Base-by-base conservation (phyloP, 2,888 invertebrate genomes). In the Tridacna gigas region DNA sequence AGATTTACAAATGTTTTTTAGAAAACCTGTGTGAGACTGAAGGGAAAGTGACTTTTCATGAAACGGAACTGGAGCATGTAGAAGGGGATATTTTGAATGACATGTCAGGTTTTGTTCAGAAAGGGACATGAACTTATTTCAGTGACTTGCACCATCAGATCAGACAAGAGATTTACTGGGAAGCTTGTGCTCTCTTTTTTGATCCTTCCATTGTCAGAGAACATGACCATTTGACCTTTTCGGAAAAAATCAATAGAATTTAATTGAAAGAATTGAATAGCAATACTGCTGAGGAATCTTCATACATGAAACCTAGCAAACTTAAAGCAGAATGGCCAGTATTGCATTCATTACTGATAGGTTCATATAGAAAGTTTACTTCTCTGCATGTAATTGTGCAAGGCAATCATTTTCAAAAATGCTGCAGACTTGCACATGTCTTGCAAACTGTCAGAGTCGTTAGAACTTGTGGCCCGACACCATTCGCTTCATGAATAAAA, bases 291-390 rank as follows among this genome's bases (percentile, higher is more conserved):
- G 65, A 26, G 26, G 65, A 65, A 5, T 22, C 65, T 25, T 7
- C 12, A 4, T 65, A 65, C 26, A 65, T 65, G 11, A 26, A 65
- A 65, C 65, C 65, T 65, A 45, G 69, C 20, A 47, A 48, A 47
- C 69, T 69, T 45, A 25, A n/a, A 3, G 20, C n/a, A 20, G 69
- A 69, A 47, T 69, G 69, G 69, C 45, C 69, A n/a, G 48, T 69
- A 9, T 47, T 69, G 69, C 45, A 22, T 5, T 47, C 69, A 20
- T 48, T 69, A 47, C n/a, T 37, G 45, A 18, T 48, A 47, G 66
- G 66, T 26, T 26, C 66, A 37, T 66, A 66, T 37, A 66, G 66
- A 15, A 66, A 66, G 66, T 66, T 20, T 26, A 28, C 37, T 66
- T 18, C 66, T 4, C 26, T 7, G 37, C 12, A 28, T 22, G 28